Evolutionary conservation across 2,113 vertebrate species (phyloP).

Genomic region (Athene cunicularia): DNA sequence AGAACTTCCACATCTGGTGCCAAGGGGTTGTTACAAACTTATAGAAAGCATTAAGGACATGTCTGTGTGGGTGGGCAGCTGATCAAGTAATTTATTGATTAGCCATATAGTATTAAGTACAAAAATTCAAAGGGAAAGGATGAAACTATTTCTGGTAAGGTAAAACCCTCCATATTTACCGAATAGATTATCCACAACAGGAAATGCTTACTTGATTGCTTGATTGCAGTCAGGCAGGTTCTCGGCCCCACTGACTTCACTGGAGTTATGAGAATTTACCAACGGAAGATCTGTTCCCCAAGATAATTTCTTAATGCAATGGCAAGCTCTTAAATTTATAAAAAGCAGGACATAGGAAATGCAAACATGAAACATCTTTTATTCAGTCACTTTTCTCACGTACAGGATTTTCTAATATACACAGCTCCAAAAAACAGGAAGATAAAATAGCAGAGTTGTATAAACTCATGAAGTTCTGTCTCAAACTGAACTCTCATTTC

Average conservation of each 20-base stretch:
- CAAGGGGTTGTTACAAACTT: slow-evolving; percentile 10
- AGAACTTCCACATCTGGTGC: slow-evolving; percentile 39
- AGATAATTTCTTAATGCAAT: slow-evolving; percentile 4
- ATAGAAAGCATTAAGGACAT: slow-evolving; percentile 3
- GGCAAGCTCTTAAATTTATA: background rate
- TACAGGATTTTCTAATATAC: background rate
- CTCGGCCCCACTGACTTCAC: background rate
- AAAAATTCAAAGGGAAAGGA: slow-evolving; percentile 25
- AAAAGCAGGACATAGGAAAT: background rate
- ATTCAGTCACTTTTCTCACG: background rate
- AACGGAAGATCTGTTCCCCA: background rate
- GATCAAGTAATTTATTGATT: slow-evolving; percentile 51
- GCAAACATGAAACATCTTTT: background rate
- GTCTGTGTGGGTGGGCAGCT: background rate
- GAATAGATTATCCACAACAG: slow-evolving; percentile 10
- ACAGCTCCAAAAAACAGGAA: background rate
- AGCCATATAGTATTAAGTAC: background rate
- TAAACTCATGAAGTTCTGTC: background rate
- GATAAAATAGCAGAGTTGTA: background rate
- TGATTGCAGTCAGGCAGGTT: slow-evolving; percentile 21
- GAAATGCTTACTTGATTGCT: slow-evolving; percentile 25
- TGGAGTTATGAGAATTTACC: background rate
- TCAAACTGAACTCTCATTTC: background rate
- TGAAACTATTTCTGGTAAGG: slow-evolving; percentile 40
- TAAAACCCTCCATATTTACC: background rate